These are phyloP conservation scores for Danio rerio DNA, from an alignment of 2,113 vertebrate genomes.

Conservation along the genomic window DNA sequence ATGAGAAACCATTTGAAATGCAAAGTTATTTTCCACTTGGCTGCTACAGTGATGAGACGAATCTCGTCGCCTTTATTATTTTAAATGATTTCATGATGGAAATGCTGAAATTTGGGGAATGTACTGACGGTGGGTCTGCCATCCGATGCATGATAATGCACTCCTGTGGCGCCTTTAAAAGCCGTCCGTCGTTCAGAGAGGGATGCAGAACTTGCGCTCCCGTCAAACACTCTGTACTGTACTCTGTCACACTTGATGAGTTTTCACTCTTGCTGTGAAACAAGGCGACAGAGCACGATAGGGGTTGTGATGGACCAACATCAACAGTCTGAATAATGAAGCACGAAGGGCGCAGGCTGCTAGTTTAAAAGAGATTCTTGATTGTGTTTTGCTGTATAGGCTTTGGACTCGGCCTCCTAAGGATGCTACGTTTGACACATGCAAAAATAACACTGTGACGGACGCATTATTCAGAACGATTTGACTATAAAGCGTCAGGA, in stretches of 20 bases:
- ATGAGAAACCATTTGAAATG: constrained; percentile 61
- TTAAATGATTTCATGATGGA: constrained; percentile 66
- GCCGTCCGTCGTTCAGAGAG: not conserved
- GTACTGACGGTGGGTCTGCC: constrained; percentile 17
- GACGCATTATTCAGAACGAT: not conserved
- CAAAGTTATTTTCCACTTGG: constrained; percentile 65
- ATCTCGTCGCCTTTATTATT: constrained; percentile 67
- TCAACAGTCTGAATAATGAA: not conserved
- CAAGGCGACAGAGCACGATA: not conserved
- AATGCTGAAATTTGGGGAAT: constrained; percentile 57
- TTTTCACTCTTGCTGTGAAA: not conserved
- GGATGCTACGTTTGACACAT: not conserved
- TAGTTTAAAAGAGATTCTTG: not conserved
- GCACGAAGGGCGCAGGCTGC: not conserved
- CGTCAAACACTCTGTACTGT: not conserved
- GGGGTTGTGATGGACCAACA: not conserved
- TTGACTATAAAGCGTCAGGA: not conserved
- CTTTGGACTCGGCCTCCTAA: not conserved
- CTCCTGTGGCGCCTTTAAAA: constrained; percentile 25
- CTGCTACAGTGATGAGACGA: constrained; percentile 63
- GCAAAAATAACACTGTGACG: not conserved
- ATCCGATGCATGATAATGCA: constrained; percentile 51
- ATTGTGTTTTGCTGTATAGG: not conserved
- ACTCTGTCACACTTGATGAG: not conserved
- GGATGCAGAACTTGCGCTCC: not conserved